phyloP scores from a whole-genome alignment of 1,140 invertebrate species.

The Bombyx mandarina region DNA sequence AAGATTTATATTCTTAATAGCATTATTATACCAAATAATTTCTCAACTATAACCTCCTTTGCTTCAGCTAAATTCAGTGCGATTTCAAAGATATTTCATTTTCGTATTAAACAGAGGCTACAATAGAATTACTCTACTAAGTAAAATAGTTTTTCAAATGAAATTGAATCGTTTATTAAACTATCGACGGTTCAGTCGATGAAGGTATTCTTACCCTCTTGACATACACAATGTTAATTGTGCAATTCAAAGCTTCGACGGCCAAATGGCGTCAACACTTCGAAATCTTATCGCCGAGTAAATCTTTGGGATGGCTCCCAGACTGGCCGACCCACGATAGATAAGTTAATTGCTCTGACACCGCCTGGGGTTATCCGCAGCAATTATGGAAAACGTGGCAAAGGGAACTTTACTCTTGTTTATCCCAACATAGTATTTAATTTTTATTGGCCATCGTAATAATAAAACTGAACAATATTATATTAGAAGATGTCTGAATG shows the following conservation, averaged over 20 bases:
- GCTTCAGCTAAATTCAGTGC: no score
- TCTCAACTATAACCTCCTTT: no score
- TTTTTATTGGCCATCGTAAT: no score
- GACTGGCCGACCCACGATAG: slow-evolving; percentile 30
- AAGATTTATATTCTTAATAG: no score
- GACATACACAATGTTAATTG: slow-evolving; percentile 47
- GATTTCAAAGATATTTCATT: no score
- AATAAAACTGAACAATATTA: no score
- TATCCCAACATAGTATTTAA: no score
- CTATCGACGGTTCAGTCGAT: slow-evolving; percentile 38
- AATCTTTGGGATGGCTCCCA: slow-evolving; percentile 47
- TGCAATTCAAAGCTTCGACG: slow-evolving; percentile 45
- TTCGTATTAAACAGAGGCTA: no score
- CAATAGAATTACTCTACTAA: no score
- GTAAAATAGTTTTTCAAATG: slow-evolving; percentile 11
- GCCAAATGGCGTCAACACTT: slow-evolving; percentile 64
- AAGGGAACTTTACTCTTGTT: no score
- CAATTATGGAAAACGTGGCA: slow-evolving; percentile 25
- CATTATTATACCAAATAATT: no score
- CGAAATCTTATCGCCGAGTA: slow-evolving; percentile 53
- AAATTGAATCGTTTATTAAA: slow-evolving; percentile 55
- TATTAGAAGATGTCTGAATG: no score
- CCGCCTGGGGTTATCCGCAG: slow-evolving; percentile 24
- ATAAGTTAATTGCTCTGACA: slow-evolving; percentile 55
- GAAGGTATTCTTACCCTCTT: slow-evolving; percentile 47